Percentiles rank a stretch among this genome's conserved stretches.
Conservation (phyloP, 2,113 vertebrate species). For the Plotosus lineatus region DNA sequence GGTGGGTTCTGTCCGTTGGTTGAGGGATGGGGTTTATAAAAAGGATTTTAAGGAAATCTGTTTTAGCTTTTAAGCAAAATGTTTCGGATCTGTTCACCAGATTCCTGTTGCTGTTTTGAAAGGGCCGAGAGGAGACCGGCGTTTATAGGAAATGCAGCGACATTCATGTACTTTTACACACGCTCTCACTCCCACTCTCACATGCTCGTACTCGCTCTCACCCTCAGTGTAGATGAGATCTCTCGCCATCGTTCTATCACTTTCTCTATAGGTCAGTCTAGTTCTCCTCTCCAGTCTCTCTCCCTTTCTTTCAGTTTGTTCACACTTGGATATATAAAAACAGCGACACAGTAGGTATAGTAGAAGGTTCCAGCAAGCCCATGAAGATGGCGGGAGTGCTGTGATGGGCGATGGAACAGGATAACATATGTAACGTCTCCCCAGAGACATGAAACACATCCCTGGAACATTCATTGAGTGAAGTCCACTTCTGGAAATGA, state of each 20-base stretch:
- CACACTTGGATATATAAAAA: background rate
- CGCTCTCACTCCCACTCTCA: too few relatives aligned
- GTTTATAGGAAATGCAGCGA: too few relatives aligned
- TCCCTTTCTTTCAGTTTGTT: background rate
- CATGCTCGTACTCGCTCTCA: too few relatives aligned
- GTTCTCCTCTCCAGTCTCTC: background rate
- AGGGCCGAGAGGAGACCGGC: too few relatives aligned
- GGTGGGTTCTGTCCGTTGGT: too few relatives aligned
- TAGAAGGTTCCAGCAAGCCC: background rate
- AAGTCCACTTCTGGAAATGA: slow-evolving; percentile 17
- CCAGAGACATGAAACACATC: background rate
- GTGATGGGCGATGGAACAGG: background rate
- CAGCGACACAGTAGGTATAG: background rate
- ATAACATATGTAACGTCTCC: slow-evolving; percentile 6
- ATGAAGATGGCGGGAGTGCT: background rate
- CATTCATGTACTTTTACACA: too few relatives aligned
- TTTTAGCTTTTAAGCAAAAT: too few relatives aligned
- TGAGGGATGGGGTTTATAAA: too few relatives aligned
- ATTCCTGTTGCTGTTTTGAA: too few relatives aligned
- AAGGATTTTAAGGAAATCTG: too few relatives aligned
- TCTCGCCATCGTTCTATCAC: background rate
- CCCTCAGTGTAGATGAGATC: too few relatives aligned
- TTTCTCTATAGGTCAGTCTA: background rate
- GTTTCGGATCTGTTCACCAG: too few relatives aligned
- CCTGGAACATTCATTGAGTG: slow-evolving; percentile 14